phyloP scores from a whole-genome alignment of 2,797 vertebrate species.

The Muscicapa comitata region DNA sequence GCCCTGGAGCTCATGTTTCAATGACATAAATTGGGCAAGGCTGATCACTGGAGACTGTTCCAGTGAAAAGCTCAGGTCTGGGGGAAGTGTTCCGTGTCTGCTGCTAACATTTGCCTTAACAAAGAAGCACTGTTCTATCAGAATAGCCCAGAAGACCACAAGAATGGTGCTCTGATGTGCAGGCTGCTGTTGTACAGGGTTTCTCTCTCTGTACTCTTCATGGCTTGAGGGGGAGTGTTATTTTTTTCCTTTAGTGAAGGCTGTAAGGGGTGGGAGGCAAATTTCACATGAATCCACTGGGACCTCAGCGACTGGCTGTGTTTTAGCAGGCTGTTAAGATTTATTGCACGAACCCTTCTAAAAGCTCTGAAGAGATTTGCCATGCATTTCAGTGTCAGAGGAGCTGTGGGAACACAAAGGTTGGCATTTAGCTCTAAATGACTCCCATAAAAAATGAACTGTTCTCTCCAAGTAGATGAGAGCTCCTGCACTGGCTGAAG shows the following conservation, averaged over 20 bases:
- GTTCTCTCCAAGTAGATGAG: not conserved
- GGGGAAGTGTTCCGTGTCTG: not conserved
- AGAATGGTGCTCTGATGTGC: not conserved
- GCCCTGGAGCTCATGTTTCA: not conserved
- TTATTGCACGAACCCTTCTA: not conserved
- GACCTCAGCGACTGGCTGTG: not conserved
- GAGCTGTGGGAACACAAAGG: not conserved
- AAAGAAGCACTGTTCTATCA: not conserved
- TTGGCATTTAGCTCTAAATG: not conserved
- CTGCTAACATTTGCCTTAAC: conserved; percentile 13
- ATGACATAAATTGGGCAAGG: not conserved
- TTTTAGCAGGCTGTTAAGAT: not conserved
- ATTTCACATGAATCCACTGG: not conserved
- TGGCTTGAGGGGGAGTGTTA: not conserved
- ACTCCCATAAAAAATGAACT: not conserved
- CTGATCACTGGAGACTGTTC: not conserved
- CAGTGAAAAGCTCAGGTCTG: not conserved
- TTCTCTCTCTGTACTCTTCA: not conserved
- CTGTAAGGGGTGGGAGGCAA: not conserved
- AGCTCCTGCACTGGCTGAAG: not conserved
- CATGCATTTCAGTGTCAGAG: not conserved
- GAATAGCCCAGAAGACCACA: not conserved
- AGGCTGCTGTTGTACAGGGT: not conserved
- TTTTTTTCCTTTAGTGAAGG: not conserved
- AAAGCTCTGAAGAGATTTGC: not conserved